phyloP scores from a whole-genome alignment of 2,888 invertebrate species.

The Brachypalpus laphriformis region DNA sequence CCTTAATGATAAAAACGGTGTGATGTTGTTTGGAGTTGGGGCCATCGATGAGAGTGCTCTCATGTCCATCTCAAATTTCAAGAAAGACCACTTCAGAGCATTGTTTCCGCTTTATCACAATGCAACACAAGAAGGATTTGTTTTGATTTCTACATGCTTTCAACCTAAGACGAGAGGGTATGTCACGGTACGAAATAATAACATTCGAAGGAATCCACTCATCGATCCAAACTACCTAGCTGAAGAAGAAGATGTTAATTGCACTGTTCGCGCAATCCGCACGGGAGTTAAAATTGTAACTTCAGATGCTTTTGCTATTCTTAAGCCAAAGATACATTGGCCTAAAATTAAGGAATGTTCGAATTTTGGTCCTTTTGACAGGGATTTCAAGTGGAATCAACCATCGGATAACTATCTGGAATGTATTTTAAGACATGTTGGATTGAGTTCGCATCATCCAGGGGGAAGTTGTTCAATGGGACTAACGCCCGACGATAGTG shows the following conservation, averaged over 20 bases:
- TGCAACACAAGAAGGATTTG: slow-evolving; percentile 87
- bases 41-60: slow-evolving; percentile 87
- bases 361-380: slow-evolving; percentile 83
- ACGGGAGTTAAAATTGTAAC: slow-evolving; percentile 84
- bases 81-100: slow-evolving; percentile 85
- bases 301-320: slow-evolving; percentile 85
- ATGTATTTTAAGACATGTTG: slow-evolving; percentile 86
- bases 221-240: slow-evolving; percentile 91
- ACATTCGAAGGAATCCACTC: slow-evolving; percentile 85
- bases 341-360: slow-evolving; percentile 86
- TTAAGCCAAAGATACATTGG: slow-evolving; percentile 87
- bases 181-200: slow-evolving; percentile 85
- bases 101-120: slow-evolving; percentile 87
- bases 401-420: slow-evolving; percentile 85
- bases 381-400: slow-evolving; percentile 79
- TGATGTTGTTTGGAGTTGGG: slow-evolving; percentile 87
- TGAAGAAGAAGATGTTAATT: slow-evolving; percentile 85
- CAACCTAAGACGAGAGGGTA: slow-evolving; percentile 89
- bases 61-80: slow-evolving; percentile 87
- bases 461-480: slow-evolving; percentile 92
- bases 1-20: slow-evolving; percentile 82
- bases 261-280: slow-evolving; percentile 86
- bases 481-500: slow-evolving; percentile 82
- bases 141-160: slow-evolving; percentile 86
- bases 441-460: slow-evolving; percentile 90